phyloP scores from a whole-genome alignment of 2,113 vertebrate genomes.

The Sula dactylatra region DNA sequence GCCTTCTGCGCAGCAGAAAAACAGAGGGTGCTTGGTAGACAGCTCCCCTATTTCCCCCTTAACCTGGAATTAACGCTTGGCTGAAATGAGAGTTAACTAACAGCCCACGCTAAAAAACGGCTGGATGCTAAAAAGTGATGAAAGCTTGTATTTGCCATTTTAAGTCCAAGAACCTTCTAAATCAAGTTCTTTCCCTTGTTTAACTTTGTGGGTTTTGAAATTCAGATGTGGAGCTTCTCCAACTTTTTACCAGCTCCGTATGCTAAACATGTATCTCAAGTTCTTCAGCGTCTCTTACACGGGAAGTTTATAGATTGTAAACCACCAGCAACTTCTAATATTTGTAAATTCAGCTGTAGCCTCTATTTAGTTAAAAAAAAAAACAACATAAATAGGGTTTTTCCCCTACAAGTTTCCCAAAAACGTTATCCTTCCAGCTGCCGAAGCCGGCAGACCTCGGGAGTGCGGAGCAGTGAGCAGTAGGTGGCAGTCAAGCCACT shows the following conservation, averaged over 20 bases:
- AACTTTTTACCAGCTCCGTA: not conserved
- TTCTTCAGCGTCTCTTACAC: not conserved
- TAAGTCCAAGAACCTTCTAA: not conserved
- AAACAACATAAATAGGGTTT: not conserved
- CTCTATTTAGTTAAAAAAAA: rapidly evolving
- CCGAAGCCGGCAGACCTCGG: not conserved
- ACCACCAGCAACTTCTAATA: not conserved
- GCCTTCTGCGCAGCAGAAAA: not conserved
- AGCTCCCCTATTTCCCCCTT: not conserved
- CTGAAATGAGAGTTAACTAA: not conserved
- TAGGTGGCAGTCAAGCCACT: slow-evolving; percentile 81
- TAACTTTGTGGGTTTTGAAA: not conserved
- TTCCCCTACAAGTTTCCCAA: not conserved
- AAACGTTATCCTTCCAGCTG: not conserved
- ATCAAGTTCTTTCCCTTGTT: not conserved
- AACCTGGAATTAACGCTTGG: not conserved
- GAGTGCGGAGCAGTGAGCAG: slow-evolving; percentile 39
- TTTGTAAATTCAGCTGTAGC: not conserved
- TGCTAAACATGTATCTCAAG: not conserved
- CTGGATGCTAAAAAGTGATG: not conserved
- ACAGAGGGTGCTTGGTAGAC: no score
- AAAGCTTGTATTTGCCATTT: not conserved
- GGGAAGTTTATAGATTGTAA: not conserved
- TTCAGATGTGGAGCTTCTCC: not conserved
- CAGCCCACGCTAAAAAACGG: not conserved